Conservation (phyloP, 2,797 vertebrate genomes). For the Pelodytes ibericus region DNA sequence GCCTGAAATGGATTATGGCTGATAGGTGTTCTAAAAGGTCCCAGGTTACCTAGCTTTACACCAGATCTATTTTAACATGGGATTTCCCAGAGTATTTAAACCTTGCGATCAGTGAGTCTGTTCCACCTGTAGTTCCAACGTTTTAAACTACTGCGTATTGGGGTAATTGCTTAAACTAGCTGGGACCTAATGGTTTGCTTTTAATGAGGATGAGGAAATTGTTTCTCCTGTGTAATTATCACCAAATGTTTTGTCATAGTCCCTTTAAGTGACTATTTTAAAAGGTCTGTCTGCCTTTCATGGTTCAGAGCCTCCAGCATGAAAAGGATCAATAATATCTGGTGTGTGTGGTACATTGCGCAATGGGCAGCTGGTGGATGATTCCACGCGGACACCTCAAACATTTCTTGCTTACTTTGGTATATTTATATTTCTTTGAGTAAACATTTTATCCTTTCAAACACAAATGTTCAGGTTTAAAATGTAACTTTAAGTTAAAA, state of each 20-base stretch:
- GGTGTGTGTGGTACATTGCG: constrained; percentile 14
- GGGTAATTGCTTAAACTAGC: background rate
- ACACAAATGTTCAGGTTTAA: too few species aligned
- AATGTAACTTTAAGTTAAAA: too few species aligned
- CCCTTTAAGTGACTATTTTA: constrained; percentile 6
- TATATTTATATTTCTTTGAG: too few species aligned
- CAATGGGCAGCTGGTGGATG: background rate
- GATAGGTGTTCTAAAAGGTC: too few species aligned
- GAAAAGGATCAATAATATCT: constrained; percentile 12
- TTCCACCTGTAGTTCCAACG: constrained; percentile 21
- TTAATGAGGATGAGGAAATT: constrained; percentile 46
- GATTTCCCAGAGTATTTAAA: background rate
- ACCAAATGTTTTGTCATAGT: constrained; percentile 34
- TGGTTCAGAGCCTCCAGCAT: constrained; percentile 31
- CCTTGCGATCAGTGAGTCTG: background rate
- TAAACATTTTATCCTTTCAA: too few species aligned
- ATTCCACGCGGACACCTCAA: background rate
- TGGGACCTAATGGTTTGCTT: background rate
- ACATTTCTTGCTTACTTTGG: too few species aligned
- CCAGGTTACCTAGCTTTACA: too few species aligned
- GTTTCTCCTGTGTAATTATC: constrained; percentile 34
- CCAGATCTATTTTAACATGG: background rate
- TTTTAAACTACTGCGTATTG: background rate
- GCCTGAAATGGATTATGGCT: too few species aligned
- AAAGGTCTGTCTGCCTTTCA: constrained; percentile 38